Evolutionary conservation across 2,888 invertebrate species (phyloP).

Genomic region (Pelosia muscerda): DNA sequence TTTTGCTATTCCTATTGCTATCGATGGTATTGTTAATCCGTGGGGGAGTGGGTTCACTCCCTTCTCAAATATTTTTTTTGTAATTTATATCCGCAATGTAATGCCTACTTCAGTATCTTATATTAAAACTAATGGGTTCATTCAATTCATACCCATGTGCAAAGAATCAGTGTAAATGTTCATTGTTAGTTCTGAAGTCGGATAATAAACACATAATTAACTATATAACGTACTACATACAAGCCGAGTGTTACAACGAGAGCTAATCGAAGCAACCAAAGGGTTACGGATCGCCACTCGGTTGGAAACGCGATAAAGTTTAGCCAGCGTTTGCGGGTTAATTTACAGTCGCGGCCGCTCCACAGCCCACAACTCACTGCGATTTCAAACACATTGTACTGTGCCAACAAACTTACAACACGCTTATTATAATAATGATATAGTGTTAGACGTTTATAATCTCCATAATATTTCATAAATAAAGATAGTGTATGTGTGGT

Average conservation of each 20-base stretch:
- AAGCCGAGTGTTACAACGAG: slow-evolving; percentile 25
- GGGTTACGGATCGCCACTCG: slow-evolving; percentile 54
- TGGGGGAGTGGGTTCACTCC: no score
- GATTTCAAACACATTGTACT: slow-evolving; percentile 45
- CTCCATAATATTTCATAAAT: not conserved
- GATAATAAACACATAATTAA: slow-evolving; percentile 10
- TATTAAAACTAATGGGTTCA: no score
- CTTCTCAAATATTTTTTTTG: no score
- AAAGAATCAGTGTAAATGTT: not conserved
- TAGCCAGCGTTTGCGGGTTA: slow-evolving; percentile 58
- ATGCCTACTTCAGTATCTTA: no score
- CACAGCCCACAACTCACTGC: slow-evolving; percentile 37
- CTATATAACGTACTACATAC: not conserved
- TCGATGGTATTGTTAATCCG: no score
- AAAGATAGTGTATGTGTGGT: no score
- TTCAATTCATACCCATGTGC: not conserved
- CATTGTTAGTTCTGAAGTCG: not conserved
- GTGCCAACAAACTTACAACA: slow-evolving; percentile 31
- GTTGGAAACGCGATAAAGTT: slow-evolving; percentile 74
- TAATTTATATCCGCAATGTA: no score
- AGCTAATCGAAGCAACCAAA: slow-evolving; percentile 60
- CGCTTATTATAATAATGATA: not conserved
- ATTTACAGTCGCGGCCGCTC: slow-evolving; percentile 61
- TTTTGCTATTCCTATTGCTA: no score
- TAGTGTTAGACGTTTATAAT: not conserved